These are phyloP conservation scores for Nezara viridula DNA, from an alignment of 2,888 invertebrate species.

Conservation along the genomic window DNA sequence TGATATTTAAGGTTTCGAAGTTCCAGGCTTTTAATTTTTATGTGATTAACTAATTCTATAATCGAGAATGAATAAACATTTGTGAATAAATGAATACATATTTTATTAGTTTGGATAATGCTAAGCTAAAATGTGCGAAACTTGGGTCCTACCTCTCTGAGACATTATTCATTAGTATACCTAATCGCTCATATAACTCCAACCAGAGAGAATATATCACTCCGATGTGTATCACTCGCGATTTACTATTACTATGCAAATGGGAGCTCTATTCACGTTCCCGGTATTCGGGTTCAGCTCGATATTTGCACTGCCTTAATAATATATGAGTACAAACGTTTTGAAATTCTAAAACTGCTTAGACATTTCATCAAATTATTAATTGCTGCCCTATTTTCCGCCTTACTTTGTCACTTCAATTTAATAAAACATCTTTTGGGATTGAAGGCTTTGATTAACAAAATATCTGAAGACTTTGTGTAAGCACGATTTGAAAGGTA, in stretches of 20 bases:
- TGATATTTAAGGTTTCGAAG: neutral
- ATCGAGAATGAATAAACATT: too few relatives aligned
- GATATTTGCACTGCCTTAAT: neutral
- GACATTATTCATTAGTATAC: constrained; percentile 28
- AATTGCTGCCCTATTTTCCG: too few relatives aligned
- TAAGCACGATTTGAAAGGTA: too few relatives aligned
- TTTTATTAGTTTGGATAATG: neutral
- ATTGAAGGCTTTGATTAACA: too few relatives aligned
- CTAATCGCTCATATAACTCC: constrained; percentile 51
- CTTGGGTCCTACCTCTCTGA: neutral
- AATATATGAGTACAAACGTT: too few relatives aligned
- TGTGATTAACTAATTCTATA: too few relatives aligned
- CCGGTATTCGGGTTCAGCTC: neutral
- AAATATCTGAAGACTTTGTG: too few relatives aligned
- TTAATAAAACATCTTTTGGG: too few relatives aligned
- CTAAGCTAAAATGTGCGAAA: neutral
- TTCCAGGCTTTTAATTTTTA: neutral
- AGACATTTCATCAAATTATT: too few relatives aligned
- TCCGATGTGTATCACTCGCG: constrained; percentile 17
- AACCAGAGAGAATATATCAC: constrained; percentile 32
- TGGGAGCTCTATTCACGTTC: neutral
- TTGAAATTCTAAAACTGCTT: too few relatives aligned
- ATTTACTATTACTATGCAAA: constrained; percentile 46
- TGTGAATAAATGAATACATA: too few relatives aligned
- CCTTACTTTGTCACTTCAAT: too few relatives aligned